Conservation (phyloP, 2,888 invertebrate species). For the Branchipolynoe longqiensis region DNA sequence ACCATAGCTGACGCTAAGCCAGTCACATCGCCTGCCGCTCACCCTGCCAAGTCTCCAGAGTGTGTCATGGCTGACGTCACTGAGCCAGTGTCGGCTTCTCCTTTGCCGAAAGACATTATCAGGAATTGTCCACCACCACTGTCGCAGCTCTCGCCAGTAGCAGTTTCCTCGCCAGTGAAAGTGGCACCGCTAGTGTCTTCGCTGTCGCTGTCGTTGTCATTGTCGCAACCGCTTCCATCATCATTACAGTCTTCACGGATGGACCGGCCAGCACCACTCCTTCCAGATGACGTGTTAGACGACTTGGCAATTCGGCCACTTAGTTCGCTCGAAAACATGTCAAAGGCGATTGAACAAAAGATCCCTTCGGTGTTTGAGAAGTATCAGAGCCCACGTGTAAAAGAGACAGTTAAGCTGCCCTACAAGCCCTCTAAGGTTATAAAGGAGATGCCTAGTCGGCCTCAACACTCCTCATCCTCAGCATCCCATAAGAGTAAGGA, state of each 20-base stretch:
- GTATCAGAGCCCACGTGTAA: constrained; percentile 30
- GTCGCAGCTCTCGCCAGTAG: neutral
- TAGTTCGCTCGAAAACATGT: constrained; percentile 50
- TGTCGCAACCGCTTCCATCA: constrained; percentile 4
- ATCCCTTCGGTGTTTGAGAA: constrained; percentile 49
- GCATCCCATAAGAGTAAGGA: constrained; percentile 27
- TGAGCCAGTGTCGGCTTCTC: neutral
- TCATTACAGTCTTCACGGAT: no score
- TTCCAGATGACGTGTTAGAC: constrained; percentile 24
- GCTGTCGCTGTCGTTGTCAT: constrained; percentile 14
- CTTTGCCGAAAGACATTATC: neutral
- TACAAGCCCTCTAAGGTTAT: constrained; percentile 39
- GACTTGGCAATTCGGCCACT: constrained; percentile 49
- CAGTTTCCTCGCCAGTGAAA: neutral
- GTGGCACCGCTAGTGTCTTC: no score
- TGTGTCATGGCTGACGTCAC: neutral
- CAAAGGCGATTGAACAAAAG: constrained; percentile 44
- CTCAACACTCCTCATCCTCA: neutral
- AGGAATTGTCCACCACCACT: constrained; percentile 7
- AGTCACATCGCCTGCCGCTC: neutral
- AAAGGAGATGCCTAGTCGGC: constrained; percentile 35
- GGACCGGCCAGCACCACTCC: constrained; percentile 10
- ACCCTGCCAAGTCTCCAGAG: neutral
- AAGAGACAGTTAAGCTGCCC: constrained; percentile 48
- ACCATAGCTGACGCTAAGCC: neutral